Evolutionary conservation across 2,797 vertebrate species (phyloP).

Genomic region (Numenius phaeopus): DNA sequence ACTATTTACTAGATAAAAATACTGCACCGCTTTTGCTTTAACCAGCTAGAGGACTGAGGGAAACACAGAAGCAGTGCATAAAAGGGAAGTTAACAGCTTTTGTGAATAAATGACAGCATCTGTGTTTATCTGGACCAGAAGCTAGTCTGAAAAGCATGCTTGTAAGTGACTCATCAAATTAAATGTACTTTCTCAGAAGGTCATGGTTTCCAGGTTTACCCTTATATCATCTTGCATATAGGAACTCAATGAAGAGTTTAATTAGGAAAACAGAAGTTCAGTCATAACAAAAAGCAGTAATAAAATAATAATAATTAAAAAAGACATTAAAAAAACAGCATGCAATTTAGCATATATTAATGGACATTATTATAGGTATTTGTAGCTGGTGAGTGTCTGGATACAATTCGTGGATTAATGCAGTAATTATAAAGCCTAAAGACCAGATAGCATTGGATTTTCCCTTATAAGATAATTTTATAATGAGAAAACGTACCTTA

Average conservation of each 20-base stretch:
- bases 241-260: neutral
- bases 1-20: conserved; percentile 41
- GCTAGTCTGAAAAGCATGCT: neutral
- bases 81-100: neutral
- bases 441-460: neutral
- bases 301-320: no score
- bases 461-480: neutral
- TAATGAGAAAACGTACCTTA: neutral
- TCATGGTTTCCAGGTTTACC: neutral
- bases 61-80: neutral
- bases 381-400: neutral
- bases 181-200: neutral
- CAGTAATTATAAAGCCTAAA: neutral
- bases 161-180: neutral
- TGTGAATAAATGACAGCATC: neutral
- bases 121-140: neutral
- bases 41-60: neutral
- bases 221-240: neutral
- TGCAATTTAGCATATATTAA: neutral
- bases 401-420: neutral
- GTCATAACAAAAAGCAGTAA: neutral
- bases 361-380: neutral
- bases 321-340: no score
- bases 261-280: neutral
- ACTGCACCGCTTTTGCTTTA: neutral